Percentiles rank a stretch among this genome's conserved stretches.
These are phyloP conservation scores for Caenorhabditis wallacei DNA, from an alignment of 2,888 invertebrate species.

Conservation along the genomic window DNA sequence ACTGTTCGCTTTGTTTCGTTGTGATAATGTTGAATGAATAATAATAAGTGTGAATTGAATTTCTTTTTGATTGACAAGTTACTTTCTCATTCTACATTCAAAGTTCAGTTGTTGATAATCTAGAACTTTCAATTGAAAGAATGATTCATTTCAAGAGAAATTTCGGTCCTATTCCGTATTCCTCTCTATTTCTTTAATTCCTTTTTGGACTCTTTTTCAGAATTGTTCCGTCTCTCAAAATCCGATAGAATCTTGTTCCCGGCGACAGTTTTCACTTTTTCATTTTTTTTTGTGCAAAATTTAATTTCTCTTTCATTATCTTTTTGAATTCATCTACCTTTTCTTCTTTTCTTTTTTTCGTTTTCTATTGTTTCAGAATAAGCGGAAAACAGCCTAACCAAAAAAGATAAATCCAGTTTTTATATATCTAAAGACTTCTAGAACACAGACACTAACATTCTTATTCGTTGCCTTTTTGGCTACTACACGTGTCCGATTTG, in stretches of 20 bases:
- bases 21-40: constrained; percentile 28
- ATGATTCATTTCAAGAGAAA: no score
- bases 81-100: not conserved
- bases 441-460: constrained; percentile 2
- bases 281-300: constrained; percentile 41
- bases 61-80: not conserved
- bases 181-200: not conserved
- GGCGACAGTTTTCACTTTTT: constrained; percentile 12
- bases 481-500: constrained; percentile 49
- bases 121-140: no score
- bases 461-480: constrained; percentile 20
- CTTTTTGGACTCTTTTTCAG: not conserved
- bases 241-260: constrained; percentile 33
- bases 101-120: not conserved
- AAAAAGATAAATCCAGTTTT: constrained; percentile 57
- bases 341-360: constrained; percentile 10
- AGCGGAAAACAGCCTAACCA: constrained; percentile 58
- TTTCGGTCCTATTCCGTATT: not conserved
- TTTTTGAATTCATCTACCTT: constrained; percentile 2
- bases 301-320: constrained; percentile 17
- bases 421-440: constrained; percentile 20
- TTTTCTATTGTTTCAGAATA: constrained; percentile 50
- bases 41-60: constrained; percentile 3
- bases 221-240: not conserved
- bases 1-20: constrained; percentile 26